Evolutionary conservation across 1,140 invertebrate species (phyloP), one percentile per base, ranked within the genome.

Genomic region (Drosophila ambigua): DNA sequence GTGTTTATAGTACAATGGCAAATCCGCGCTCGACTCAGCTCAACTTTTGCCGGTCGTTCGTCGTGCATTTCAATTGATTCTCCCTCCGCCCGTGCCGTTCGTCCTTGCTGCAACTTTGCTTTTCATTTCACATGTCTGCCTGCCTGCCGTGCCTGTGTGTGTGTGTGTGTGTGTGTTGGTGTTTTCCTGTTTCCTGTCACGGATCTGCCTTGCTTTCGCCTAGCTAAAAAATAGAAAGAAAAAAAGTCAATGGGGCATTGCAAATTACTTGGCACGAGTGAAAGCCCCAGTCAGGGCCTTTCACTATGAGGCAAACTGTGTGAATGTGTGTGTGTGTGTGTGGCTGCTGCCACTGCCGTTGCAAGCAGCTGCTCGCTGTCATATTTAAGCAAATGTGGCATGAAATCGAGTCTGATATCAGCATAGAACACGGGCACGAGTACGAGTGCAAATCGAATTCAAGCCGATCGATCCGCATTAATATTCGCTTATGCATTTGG

Each of bases 1-100:
- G 53, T 85, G 81, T 85, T 85, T 72, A 73, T 77, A 51, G 71
- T 71, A 77, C 81, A 84, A 84, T 74, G 51, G 82, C 64, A 81
- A 84, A 84, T 77, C 73, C 77, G 72, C 63, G 48, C 54, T 59
- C 82, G 54, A 67, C 51, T 80, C 67, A 52, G 62, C 51, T 55
- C 59, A 79, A 79, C 69, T 79, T 79, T 79, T 58, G 59, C 77
- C 62, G 77, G 9, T 11, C 11, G 35, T 39, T 4, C 11, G 62
- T 79, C 69, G 50, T 68, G 63, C 76, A 60, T 79, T 79, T 79
- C 76, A 79, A 79, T 79, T 79, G 60, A 77, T 76, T 75, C 62
- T 44, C 16, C 64, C 58, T 64, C 72, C 57, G 77, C 45, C 46
- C 74, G 63, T 77, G 77, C 68, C 72, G 41, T 51, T 51, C 55